Conservation (phyloP, 2,797 vertebrate genomes). For the Kryptopterus vitreolus region DNA sequence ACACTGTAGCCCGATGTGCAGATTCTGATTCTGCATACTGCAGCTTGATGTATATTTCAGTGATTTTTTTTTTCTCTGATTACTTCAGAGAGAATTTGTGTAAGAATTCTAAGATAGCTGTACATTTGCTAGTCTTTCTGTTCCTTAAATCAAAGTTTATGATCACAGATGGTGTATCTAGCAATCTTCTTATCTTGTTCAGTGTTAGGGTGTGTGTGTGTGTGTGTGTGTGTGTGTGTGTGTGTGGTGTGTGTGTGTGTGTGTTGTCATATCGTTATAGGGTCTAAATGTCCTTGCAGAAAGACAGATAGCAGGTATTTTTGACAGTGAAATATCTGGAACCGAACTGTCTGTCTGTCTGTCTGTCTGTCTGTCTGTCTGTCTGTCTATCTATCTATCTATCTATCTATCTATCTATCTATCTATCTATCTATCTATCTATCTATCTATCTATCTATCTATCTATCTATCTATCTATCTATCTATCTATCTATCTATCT, state of each 20-base stretch:
- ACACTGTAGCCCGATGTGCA: background rate
- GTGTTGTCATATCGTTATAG: background rate
- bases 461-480: no score
- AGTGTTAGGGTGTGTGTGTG: background rate
- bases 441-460: no score
- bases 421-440: no score
- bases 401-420: no score
- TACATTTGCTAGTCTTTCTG: background rate
- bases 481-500: no score
- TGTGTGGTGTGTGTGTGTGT: background rate
- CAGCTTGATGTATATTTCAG: slow-evolving; percentile 6
- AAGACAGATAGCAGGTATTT: no score
- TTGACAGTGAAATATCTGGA: no score
- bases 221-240: background rate
- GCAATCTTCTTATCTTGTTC: background rate
- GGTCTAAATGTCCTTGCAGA: background rate
- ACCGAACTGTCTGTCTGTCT: no score
- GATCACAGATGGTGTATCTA: background rate
- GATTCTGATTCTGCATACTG: background rate
- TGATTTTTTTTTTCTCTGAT: no score
- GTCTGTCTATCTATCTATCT: no score
- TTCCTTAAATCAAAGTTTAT: background rate
- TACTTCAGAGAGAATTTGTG: background rate
- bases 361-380: no score
- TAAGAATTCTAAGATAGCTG: background rate